Evolutionary conservation across 2,888 invertebrate genomes (phyloP), one percentile per base, ranked within the genome.

Genomic region (Drosophila maculinotata): DNA sequence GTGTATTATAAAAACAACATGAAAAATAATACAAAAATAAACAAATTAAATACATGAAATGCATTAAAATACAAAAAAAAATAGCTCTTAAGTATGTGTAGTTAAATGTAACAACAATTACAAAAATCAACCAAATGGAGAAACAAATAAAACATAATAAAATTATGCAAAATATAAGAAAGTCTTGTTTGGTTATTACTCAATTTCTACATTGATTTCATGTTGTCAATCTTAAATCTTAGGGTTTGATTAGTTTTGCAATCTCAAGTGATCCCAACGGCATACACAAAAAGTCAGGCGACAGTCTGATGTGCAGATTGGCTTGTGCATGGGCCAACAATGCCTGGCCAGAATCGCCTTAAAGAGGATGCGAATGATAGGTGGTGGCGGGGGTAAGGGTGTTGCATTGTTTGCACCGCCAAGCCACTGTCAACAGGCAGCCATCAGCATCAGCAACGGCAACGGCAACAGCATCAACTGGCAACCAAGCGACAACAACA

Each of bases 71-170:
- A 57, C 12, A 51, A 59, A 20, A 23, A 49, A 38, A 20, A 38
- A 20, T 83, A 83, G 74, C 14, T 52, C 30, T 48, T 89, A 88
- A 89, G 90, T 89, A 87, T 87, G 89, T 89, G 89, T 89, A 89
- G 89, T 89, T 89, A 89, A 89, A 87, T 89, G 78, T 88, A 89
- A 85, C 69, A 69, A 64, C 77, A 81, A 77, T 85, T 76, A 70
- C 69, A 70, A 58, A 59, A 80, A 67, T 57, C 59, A 65, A 60
- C 52, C 67, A 35, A 23, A 65, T 48, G 56, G 72, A 82, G 62
- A 76, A 73, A 81, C 64, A 87, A 79, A 77, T 72, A 83, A 85
- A 83, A 75, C 83, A 84, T 87, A 84, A 84, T 84, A 83, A 75
- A 87, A 84, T 84, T 84, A 84, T 84, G 88, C 86, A 79, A 81